Percentiles rank a stretch among this genome's conserved stretches.
These are phyloP conservation scores for Rhegmatorhina hoffmannsi DNA, from an alignment of 2,113 vertebrate species.

Conservation along the genomic window DNA sequence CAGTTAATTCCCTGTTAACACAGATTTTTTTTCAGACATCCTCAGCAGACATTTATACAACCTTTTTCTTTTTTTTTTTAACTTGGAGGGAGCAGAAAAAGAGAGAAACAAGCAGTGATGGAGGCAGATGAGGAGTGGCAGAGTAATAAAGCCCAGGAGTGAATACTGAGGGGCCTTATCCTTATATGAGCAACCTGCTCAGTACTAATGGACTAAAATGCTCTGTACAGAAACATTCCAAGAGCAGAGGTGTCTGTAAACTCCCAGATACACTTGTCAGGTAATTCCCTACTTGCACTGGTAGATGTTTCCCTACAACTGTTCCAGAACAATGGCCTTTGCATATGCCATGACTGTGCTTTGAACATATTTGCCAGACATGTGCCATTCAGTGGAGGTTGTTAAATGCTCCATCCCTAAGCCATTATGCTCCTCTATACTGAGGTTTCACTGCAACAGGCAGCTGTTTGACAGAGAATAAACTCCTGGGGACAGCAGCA, in stretches of 20 bases:
- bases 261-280: background rate
- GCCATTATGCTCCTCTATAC: conserved; percentile 2
- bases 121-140: background rate
- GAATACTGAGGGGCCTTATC: background rate
- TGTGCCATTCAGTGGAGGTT: conserved; percentile 33
- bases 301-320: background rate
- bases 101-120: background rate
- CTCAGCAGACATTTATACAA: background rate
- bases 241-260: background rate
- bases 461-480: conserved; percentile 64
- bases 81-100: background rate
- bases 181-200: background rate
- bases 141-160: background rate
- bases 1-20: conserved; percentile 17
- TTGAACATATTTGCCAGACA: conserved; percentile 39
- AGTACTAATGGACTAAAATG: background rate
- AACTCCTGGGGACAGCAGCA: conserved; percentile 56
- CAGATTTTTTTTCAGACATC: background rate
- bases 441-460: conserved; percentile 42
- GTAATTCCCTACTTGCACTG: background rate
- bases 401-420: conserved; percentile 56
- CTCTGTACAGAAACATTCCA: background rate
- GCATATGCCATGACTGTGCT: background rate
- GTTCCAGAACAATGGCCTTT: background rate
- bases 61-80: background rate